Conservation (phyloP, 2,888 invertebrate species). For the Dyspetes luteomarginatus region DNA sequence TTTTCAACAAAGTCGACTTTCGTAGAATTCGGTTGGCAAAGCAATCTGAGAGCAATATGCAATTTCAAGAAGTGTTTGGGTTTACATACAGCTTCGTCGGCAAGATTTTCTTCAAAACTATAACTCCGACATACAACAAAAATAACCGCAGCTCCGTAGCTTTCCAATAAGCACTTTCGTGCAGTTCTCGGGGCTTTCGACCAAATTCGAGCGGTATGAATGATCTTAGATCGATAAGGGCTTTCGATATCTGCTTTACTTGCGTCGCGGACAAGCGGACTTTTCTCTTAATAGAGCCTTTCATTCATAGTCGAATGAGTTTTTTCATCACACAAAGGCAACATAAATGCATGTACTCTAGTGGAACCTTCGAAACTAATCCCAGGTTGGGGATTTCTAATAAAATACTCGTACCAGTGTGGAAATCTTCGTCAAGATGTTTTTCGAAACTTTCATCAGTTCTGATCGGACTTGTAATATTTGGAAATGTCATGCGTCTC, state of each 20-base stretch:
- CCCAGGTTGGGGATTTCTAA: constrained; percentile 28
- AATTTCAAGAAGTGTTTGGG: constrained; percentile 14
- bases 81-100: not conserved
- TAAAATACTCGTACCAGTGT: constrained; percentile 18
- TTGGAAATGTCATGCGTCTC: constrained; percentile 23
- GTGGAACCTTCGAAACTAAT: constrained; percentile 19
- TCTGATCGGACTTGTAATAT: constrained; percentile 20
- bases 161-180: constrained; percentile 16
- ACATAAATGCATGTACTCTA: constrained; percentile 41
- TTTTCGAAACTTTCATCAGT: constrained; percentile 24
- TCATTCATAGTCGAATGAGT: constrained; percentile 12
- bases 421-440: constrained; percentile 16
- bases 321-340: constrained; percentile 25
- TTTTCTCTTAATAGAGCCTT: not conserved
- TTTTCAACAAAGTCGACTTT: constrained; percentile 31
- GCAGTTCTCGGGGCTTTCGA: constrained; percentile 15
- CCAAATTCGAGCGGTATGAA: constrained; percentile 2
- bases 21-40: not conserved
- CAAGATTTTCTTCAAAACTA: not conserved
- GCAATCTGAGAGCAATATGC: constrained; percentile 34
- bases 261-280: not conserved
- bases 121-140: constrained; percentile 10
- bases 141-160: constrained; percentile 30
- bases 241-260: constrained; percentile 8
- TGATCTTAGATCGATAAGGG: not conserved